These are phyloP conservation scores for Tenebrosternarchus preto DNA, from an alignment of 2,113 vertebrate genomes.

Conservation along the genomic window DNA sequence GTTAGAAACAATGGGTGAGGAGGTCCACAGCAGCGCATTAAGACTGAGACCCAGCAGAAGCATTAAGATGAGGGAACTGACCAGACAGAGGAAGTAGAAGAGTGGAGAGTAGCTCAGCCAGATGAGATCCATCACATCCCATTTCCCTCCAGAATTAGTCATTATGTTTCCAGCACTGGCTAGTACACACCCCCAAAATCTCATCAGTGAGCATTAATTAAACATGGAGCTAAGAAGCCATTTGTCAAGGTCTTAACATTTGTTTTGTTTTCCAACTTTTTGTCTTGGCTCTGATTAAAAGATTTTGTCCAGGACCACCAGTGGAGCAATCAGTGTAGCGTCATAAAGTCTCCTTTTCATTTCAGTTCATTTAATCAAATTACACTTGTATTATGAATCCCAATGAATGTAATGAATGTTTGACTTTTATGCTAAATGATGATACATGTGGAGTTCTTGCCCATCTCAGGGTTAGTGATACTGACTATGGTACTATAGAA, in stretches of 20 bases:
- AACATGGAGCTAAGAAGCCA: constrained; percentile 7
- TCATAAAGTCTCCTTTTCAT: too few relatives aligned
- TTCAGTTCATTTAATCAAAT: background rate
- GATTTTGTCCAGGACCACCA: too few relatives aligned
- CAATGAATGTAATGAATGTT: too few relatives aligned
- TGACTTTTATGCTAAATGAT: background rate
- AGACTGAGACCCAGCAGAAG: background rate
- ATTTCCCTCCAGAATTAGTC: constrained; percentile 42
- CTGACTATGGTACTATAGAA: background rate
- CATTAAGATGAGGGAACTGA: background rate
- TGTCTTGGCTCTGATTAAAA: too few relatives aligned
- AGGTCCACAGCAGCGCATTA: background rate
- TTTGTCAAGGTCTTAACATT: constrained; percentile 4
- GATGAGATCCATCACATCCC: constrained; percentile 32
- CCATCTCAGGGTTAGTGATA: constrained; percentile 3
- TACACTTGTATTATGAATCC: background rate
- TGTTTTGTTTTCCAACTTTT: background rate
- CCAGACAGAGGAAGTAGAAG: background rate
- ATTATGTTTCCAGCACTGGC: constrained; percentile 33
- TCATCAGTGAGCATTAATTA: constrained; percentile 32
- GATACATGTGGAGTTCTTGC: background rate
- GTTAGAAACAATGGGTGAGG: too few relatives aligned
- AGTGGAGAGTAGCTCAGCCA: background rate
- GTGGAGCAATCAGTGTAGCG: too few relatives aligned
- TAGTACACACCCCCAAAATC: constrained; percentile 24